A percentile compares a stretch with the other conserved stretches of the same genome.
Evolutionary conservation across 2,888 invertebrate genomes (phyloP).

Genomic region (Merodon equestris): DNA sequence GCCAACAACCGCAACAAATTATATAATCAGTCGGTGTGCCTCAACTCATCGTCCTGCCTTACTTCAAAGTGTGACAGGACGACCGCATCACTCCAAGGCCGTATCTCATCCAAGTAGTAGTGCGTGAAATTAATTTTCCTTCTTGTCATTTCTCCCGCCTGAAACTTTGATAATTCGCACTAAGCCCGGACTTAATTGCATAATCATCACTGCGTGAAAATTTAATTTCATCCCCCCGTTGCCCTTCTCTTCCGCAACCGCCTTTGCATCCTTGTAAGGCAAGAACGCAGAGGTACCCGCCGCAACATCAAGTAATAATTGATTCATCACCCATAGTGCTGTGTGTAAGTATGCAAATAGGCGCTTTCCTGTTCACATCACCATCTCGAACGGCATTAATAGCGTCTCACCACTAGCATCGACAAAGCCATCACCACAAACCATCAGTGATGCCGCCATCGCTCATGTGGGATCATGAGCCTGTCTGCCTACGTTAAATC

Average conservation of each 20-base stretch:
- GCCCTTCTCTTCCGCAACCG: too few relatives aligned
- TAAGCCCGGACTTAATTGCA: constrained; percentile 47
- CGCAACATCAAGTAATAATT: constrained; percentile 14
- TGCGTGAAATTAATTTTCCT: constrained; percentile 52
- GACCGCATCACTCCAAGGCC: too few relatives aligned
- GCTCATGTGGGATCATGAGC: constrained; percentile 18
- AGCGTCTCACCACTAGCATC: not conserved
- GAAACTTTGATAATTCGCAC: constrained; percentile 41
- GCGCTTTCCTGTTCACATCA: too few relatives aligned
- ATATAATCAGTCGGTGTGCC: too few relatives aligned
- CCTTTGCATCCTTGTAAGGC: too few relatives aligned
- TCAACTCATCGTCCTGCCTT: too few relatives aligned
- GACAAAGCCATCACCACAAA: not conserved
- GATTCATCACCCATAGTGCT: constrained; percentile 18
- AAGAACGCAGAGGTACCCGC: too few relatives aligned
- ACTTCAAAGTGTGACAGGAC: too few relatives aligned
- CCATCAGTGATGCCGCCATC: constrained; percentile 2
- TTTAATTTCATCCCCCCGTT: constrained; percentile 43
- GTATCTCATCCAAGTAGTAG: constrained; percentile 26
- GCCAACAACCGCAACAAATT: too few relatives aligned
- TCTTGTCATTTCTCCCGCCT: constrained; percentile 29
- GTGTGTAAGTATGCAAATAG: too few relatives aligned
- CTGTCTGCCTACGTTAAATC: constrained; percentile 20
- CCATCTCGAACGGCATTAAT: not conserved
- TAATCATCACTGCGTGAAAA: constrained; percentile 36